phyloP scores from a whole-genome alignment of 64 coral and sea anemone species.

The Montipora sp. region DNA sequence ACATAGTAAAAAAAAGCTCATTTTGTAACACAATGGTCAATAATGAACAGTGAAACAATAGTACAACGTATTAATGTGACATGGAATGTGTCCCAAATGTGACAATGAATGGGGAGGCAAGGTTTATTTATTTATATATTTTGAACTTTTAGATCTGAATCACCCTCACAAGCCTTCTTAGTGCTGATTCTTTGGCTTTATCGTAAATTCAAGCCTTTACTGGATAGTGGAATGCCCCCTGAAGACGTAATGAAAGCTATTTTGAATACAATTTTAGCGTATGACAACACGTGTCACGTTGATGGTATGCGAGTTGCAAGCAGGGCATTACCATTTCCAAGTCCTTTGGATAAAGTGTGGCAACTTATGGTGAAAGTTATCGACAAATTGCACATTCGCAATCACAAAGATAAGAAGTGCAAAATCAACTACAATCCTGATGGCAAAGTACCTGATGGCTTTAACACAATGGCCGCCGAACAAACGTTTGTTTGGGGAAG shows the following conservation, averaged over 20 bases:
- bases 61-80: too few species aligned
- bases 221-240: too few species aligned
- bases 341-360: slow-evolving; percentile 20
- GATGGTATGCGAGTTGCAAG: background rate
- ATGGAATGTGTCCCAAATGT: too few species aligned
- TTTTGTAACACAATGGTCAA: too few species aligned
- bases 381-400: background rate
- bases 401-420: slow-evolving; percentile 39
- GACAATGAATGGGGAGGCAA: too few species aligned
- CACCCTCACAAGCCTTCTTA: background rate
- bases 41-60: too few species aligned
- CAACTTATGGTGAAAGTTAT: slow-evolving; percentile 15
- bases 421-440: slow-evolving; percentile 25
- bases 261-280: slow-evolving; percentile 7
- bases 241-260: background rate
- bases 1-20: too few species aligned
- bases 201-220: background rate
- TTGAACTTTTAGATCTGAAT: background rate
- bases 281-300: slow-evolving; percentile 47
- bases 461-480: slow-evolving; percentile 54
- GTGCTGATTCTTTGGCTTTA: background rate
- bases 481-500: slow-evolving; percentile 28
- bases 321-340: slow-evolving; percentile 9
- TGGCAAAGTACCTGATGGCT: background rate
- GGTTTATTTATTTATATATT: too few species aligned